phyloP scores from a whole-genome alignment of 2,888 invertebrate species.

The Drosophila maculinotata region DNA sequence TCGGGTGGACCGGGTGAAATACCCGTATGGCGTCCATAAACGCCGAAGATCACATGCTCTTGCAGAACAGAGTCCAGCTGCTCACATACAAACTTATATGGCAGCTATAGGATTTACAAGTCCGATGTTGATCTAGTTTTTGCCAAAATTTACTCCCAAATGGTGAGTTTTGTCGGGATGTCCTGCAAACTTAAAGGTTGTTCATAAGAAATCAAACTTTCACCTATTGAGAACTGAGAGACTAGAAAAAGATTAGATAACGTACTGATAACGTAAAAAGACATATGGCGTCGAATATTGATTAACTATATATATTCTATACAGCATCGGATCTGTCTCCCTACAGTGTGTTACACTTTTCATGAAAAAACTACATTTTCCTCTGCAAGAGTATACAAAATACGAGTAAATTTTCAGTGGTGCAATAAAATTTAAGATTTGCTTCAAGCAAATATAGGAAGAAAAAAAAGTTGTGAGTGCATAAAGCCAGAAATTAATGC shows the following conservation, averaged over 20 bases:
- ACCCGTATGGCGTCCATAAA: background rate
- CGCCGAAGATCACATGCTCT: background rate
- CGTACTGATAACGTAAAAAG: too few species aligned
- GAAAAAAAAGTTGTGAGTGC: constrained; percentile 45
- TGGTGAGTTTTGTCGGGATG: too few species aligned
- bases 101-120: too few species aligned
- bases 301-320: background rate
- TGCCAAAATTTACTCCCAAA: too few species aligned
- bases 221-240: too few species aligned
- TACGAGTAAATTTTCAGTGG: constrained; percentile 14
- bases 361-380: background rate
- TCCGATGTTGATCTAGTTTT: too few species aligned
- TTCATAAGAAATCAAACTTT: too few species aligned
- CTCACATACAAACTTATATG: too few species aligned
- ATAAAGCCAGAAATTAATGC: constrained; percentile 78
- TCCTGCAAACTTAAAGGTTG: too few species aligned
- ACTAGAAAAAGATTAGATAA: too few species aligned
- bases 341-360: background rate
- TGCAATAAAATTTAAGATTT: constrained; percentile 61
- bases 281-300: too few species aligned
- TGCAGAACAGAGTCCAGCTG: too few species aligned
- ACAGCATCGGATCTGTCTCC: background rate
- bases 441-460: constrained; percentile 55
- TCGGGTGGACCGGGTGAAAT: background rate
- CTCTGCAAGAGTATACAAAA: background rate